Evolutionary conservation across 2,888 invertebrate genomes (phyloP).

Genomic region (Rhopalosiphum nymphaeae): DNA sequence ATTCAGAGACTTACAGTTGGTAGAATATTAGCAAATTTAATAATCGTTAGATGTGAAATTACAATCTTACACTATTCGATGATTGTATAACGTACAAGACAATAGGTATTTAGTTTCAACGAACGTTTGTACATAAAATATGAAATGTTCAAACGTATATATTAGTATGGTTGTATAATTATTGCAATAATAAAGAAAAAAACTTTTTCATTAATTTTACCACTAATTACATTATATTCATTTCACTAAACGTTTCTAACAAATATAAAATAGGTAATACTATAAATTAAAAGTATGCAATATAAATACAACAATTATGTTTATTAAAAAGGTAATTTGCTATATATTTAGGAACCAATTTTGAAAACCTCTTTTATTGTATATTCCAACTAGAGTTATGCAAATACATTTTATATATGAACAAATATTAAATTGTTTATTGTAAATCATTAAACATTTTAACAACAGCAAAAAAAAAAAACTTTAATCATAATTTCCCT

Average conservation of each 20-base stretch:
- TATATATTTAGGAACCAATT: not conserved
- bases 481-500: slow-evolving; percentile 21
- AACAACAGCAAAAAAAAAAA: not conserved
- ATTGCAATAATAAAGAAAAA: not conserved
- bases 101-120: not conserved
- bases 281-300: not conserved
- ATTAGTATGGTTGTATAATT: not conserved
- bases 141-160: not conserved
- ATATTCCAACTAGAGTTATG: not conserved
- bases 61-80: not conserved
- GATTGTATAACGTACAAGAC: not conserved
- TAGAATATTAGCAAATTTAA: not conserved
- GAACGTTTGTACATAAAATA: not conserved
- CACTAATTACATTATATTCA: not conserved
- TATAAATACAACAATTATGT: not conserved
- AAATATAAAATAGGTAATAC: not conserved
- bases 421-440: slow-evolving; percentile 1
- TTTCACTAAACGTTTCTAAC: not conserved
- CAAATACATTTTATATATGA: not conserved
- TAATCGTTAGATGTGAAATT: not conserved
- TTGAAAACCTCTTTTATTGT: not conserved
- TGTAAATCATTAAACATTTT: not conserved
- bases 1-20: not conserved
- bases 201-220: not conserved
- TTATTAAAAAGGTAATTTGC: not conserved